Evolutionary conservation across 2,113 vertebrate genomes (phyloP).

Genomic region (Petrocephalus zakoni): DNA sequence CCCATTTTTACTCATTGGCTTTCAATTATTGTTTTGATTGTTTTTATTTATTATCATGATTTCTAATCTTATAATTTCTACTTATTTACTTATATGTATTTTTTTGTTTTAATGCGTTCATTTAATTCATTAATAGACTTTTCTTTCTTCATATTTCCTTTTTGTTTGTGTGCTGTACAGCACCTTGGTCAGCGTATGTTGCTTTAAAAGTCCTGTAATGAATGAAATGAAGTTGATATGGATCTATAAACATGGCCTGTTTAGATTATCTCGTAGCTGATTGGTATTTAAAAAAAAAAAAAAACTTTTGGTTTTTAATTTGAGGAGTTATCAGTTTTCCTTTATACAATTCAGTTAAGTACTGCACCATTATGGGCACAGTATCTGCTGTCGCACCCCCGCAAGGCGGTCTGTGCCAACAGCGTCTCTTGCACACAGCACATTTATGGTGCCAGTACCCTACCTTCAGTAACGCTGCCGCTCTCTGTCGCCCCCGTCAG

Average conservation of each 20-base stretch:
- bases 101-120: not conserved
- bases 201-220: not conserved
- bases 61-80: not conserved
- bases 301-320: not conserved
- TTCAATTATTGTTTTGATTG: not conserved
- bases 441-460: not conserved
- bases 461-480: not conserved
- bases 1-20: not conserved
- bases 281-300: not conserved
- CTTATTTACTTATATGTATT: not conserved
- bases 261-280: not conserved
- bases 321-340: not conserved
- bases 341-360: not conserved
- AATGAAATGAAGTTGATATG: not conserved
- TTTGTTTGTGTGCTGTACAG: not conserved
- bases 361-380: not conserved
- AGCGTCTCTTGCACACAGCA: not conserved
- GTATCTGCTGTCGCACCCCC: not conserved
- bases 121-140: not conserved
- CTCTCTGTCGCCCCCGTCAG: conserved; percentile 44
- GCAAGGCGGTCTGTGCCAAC: not conserved
- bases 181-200: not conserved
- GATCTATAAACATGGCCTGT: not conserved
- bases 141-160: not conserved
- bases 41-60: not conserved